Base-by-base conservation (phyloP, 2,797 vertebrate genomes). In the Meda fulgida region DNA sequence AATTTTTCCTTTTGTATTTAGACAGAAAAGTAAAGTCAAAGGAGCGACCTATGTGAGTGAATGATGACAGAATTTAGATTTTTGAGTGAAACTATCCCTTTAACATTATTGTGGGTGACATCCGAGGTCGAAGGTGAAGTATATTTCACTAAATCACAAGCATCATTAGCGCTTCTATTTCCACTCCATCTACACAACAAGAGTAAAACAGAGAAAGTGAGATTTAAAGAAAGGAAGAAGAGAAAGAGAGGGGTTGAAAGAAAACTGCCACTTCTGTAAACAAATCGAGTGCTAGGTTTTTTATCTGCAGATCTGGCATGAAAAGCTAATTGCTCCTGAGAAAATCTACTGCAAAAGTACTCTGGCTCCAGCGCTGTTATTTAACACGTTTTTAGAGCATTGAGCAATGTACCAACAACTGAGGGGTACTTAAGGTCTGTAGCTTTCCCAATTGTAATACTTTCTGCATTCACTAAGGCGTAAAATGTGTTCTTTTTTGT, bases 321-420 rank as follows among this genome's bases (percentile, higher is more conserved):
- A 78, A 73, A 81, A 76, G 85, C 80, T 89, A 89, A 90, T 87
- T 91, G 86, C 67, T 80, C 70, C 65, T 63, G 85, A 90, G 78
- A 88, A 89, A 87, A 69, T 80, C 66, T 87, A 81, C 88, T 86
- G 69, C 78, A 72, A 84, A 85, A 80, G 72, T 86, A 58, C 69
- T 88, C 69, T 23, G 84, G 86, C 85, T 90, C 84, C 82, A 84
- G 58, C 38, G 65, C 43, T 87, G 84, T 83, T 85, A 84, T 87
- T 86, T 86, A 89, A 85, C 86, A 83, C 23, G 79, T 85, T 88
- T 89, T 85, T 83, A 81, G 55, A 78, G 48, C 72, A 88, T 89
- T 88, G 78, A 85, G 83, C 79, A 89, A 87, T 84, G 81, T 34
- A 80, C 70, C 80, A 86, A 87, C 73, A 80, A 55, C 66, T 67